Conservation (phyloP, 2,888 invertebrate species). For the Podabrus alpinus region DNA sequence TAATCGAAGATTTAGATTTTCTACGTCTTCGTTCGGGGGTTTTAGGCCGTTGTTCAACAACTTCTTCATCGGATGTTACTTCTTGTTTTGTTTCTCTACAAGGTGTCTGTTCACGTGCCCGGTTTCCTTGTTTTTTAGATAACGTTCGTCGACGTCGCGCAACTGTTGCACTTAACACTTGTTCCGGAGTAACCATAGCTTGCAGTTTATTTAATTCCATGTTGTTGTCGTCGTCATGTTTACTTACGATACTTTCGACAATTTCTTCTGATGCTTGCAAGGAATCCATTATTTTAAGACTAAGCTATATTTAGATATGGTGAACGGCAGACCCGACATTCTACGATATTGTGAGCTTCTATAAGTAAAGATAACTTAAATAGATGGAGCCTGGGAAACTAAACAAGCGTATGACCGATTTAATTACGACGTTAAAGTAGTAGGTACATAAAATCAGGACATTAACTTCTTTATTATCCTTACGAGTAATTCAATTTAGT, state of each 20-base stretch:
- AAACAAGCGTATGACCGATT: not conserved
- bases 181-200: conserved; percentile 53
- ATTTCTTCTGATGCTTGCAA: conserved; percentile 42
- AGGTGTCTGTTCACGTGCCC: conserved; percentile 67
- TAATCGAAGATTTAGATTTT: conserved; percentile 11
- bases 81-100: conserved; percentile 54
- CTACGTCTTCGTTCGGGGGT: conserved; percentile 48
- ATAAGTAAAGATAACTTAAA: conserved; percentile 15
- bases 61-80: conserved; percentile 52
- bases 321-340: conserved; percentile 26
- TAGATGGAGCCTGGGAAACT: conserved; percentile 31
- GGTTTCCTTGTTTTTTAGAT: conserved; percentile 61
- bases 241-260: conserved; percentile 46
- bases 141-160: conserved; percentile 65
- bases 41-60: conserved; percentile 39
- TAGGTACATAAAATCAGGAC: not conserved
- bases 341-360: conserved; percentile 22
- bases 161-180: conserved; percentile 60
- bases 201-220: conserved; percentile 43
- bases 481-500: not conserved
- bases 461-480: not conserved
- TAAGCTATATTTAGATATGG: conserved; percentile 46
- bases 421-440: not conserved
- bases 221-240: conserved; percentile 30
- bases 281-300: conserved; percentile 50